These are phyloP conservation scores for Capitulum mitella DNA, from an alignment of 2,888 invertebrate species.

Conservation along the genomic window DNA sequence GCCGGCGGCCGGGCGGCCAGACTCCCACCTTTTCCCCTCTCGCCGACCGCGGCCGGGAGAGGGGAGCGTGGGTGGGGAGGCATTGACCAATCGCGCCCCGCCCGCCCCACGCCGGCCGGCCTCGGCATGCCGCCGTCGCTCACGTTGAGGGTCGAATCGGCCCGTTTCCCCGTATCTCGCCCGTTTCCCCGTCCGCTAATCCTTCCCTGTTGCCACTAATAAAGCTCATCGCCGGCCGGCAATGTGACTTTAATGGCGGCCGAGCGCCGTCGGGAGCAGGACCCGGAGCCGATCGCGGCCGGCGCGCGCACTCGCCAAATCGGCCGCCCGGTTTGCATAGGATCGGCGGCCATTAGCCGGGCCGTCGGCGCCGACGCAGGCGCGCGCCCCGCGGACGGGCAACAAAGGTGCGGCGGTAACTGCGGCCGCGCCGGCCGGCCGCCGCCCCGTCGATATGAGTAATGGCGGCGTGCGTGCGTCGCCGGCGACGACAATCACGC, in stretches of 20 bases:
- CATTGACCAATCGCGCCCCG: too few relatives aligned
- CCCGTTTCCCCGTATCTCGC: too few relatives aligned
- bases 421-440: background rate
- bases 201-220: constrained; percentile 3
- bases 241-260: constrained; percentile 16
- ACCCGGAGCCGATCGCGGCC: too few relatives aligned
- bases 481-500: background rate
- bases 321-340: constrained; percentile 7
- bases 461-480: background rate
- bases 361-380: background rate
- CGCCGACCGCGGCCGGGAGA: background rate
- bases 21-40: background rate
- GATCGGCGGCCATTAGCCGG: background rate
- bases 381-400: too few relatives aligned
- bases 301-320: constrained; percentile 1
- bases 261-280: background rate
- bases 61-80: too few relatives aligned
- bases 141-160: background rate
- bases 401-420: constrained; percentile 11
- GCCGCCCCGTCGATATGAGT: background rate
- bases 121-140: too few relatives aligned
- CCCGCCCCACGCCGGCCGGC: too few relatives aligned
- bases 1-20: background rate
- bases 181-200: too few relatives aligned
- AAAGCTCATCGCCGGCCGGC: background rate